phyloP scores from a whole-genome alignment of 2,113 vertebrate species.

The pig (Sus scrofa) region DNA sequence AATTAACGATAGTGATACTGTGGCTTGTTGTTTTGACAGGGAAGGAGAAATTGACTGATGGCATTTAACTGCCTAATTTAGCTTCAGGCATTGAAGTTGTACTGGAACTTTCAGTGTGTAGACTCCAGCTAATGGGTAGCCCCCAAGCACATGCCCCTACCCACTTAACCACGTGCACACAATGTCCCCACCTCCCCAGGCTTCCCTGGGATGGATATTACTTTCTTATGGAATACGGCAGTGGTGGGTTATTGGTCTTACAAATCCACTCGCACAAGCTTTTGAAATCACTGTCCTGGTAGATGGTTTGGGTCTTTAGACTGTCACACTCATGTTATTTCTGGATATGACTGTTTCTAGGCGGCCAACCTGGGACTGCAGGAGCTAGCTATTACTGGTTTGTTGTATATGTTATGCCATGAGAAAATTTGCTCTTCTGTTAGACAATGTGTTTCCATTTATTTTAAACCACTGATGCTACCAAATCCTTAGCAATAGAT shows the following conservation, averaged over 20 bases:
- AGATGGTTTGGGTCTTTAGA: neutral
- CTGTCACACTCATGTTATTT: neutral
- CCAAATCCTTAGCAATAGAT: neutral
- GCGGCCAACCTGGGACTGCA: neutral
- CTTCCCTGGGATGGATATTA: neutral
- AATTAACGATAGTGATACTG: slow-evolving; percentile 82
- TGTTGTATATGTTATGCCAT: neutral
- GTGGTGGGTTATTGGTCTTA: neutral
- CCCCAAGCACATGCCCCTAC: neutral
- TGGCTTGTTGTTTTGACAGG: slow-evolving; percentile 84
- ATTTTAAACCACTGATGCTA: slow-evolving; percentile 55
- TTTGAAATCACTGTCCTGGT: slow-evolving; percentile 41
- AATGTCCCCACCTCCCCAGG: neutral
- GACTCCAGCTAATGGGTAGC: neutral
- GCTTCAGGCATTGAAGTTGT: slow-evolving; percentile 80
- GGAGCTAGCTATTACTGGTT: neutral
- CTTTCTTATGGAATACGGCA: slow-evolving; percentile 3
- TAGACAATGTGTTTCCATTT: slow-evolving; percentile 45
- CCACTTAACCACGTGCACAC: neutral
- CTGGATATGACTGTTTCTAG: neutral
- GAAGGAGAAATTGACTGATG: slow-evolving; percentile 88
- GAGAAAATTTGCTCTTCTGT: slow-evolving; percentile 44
- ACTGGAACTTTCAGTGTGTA: slow-evolving; percentile 83
- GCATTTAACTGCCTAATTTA: slow-evolving; percentile 87
- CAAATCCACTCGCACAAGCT: neutral